Conservation (phyloP, 2,113 vertebrate genomes). For the Chloropsis hardwickii region DNA sequence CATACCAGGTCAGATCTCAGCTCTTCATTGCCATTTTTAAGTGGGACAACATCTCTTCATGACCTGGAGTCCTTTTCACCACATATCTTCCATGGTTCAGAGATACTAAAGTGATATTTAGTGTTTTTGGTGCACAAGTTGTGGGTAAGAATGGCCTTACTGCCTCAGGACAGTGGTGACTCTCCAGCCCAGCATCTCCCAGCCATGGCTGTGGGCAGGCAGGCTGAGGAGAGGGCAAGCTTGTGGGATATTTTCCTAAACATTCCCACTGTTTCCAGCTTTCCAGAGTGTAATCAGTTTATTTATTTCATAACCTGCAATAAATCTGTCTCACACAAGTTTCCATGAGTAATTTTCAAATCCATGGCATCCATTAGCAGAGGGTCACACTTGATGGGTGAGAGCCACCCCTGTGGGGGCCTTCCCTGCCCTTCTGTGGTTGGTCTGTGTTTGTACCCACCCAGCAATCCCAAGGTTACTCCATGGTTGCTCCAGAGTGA, state of each 20-base stretch:
- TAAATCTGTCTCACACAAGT: accelerated
- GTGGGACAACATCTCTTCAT: not conserved
- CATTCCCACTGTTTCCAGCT: not conserved
- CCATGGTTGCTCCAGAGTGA: not conserved
- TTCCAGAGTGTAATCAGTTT: not conserved
- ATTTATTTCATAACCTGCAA: not conserved
- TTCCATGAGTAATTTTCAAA: not conserved
- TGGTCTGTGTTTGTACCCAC: accelerated
- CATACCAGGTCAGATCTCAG: not conserved
- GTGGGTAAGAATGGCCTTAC: not conserved
- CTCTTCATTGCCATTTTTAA: not conserved
- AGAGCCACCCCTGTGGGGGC: not conserved
- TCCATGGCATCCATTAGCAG: not conserved
- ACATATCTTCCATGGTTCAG: accelerated
- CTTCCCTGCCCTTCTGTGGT: accelerated
- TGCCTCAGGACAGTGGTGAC: not conserved
- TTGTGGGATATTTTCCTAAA: not conserved
- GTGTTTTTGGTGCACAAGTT: not conserved
- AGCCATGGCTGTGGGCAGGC: not conserved
- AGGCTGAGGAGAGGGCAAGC: not conserved
- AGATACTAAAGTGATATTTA: not conserved
- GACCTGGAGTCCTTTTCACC: not conserved
- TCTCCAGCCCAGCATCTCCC: not conserved
- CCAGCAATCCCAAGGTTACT: not conserved
- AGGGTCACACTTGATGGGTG: accelerated